Percentiles rank a stretch among this genome's conserved stretches.
phyloP scores from a whole-genome alignment of 1,140 invertebrate genomes.

The Coenobita brevimanus region DNA sequence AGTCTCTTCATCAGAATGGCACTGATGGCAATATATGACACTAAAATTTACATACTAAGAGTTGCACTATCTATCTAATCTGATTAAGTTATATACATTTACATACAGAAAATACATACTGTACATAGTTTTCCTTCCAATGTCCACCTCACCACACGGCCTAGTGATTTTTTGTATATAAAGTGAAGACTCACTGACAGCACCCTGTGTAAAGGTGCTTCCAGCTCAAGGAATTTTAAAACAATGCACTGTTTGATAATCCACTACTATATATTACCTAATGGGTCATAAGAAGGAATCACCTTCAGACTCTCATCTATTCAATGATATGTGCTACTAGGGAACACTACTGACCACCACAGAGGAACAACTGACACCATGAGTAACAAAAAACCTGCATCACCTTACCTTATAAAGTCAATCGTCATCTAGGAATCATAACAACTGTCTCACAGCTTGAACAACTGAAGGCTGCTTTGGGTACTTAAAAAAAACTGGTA shows the following conservation, averaged over 20 bases:
- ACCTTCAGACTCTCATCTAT: conserved; percentile 33
- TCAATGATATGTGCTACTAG: conserved; percentile 63
- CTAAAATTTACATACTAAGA: conserved; percentile 65
- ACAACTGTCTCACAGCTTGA: neutral
- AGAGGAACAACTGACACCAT: conserved; percentile 27
- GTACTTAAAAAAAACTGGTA: no score
- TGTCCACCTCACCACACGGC: conserved; percentile 45
- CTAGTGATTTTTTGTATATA: conserved; percentile 20
- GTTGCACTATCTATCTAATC: conserved; percentile 54
- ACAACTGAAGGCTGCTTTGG: no score
- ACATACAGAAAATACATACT: conserved; percentile 62
- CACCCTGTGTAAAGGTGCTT: conserved; percentile 33
- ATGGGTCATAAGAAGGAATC: no score
- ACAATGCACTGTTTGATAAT: no score
- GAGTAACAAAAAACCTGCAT: no score
- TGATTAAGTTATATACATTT: conserved; percentile 64
- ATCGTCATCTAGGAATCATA: no score
- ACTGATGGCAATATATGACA: conserved; percentile 60
- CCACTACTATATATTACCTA: no score
- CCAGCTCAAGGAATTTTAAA: neutral
- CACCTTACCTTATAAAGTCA: neutral
- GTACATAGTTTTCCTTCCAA: conserved; percentile 58
- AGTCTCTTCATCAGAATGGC: conserved; percentile 63
- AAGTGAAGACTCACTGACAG: conserved; percentile 2
- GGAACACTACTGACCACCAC: conserved; percentile 54